Percentiles rank a stretch among this genome's conserved stretches.
These are phyloP conservation scores for Encarsia formosa DNA, from an alignment of 2,888 invertebrate species.

Conservation along the genomic window DNA sequence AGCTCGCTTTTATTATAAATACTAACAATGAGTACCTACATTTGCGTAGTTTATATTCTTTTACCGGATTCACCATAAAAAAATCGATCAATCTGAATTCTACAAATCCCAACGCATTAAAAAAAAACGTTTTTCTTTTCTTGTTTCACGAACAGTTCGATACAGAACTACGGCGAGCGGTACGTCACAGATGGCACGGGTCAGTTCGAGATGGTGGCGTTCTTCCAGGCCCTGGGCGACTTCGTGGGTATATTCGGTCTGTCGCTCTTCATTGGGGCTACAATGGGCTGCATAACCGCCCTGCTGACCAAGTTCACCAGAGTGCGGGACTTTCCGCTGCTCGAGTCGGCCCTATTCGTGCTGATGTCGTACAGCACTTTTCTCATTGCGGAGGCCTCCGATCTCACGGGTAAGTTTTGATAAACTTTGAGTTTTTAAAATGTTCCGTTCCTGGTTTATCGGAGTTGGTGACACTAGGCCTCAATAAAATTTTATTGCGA, in stretches of 20 bases:
- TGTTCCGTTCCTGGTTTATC: no score
- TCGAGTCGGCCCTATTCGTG: slow-evolving; percentile 95
- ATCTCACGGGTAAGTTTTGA: slow-evolving; percentile 86
- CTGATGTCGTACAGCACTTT: slow-evolving; percentile 98
- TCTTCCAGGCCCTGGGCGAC: slow-evolving; percentile 83
- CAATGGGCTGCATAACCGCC: slow-evolving; percentile 91
- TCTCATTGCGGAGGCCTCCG: slow-evolving; percentile 91
- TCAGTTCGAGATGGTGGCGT: slow-evolving; percentile 83
- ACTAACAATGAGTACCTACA: no score
- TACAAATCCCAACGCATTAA: no score
- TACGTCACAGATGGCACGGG: slow-evolving; percentile 64
- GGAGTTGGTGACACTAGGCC: no score
- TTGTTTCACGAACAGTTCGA: slow-evolving; percentile 60
- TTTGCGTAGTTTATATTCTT: no score
- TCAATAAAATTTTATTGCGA: no score
- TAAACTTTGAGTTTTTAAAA: no score
- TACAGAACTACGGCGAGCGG: slow-evolving; percentile 80
- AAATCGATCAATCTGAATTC: no score
- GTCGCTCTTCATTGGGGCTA: slow-evolving; percentile 85
- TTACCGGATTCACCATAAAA: no score
- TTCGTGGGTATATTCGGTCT: slow-evolving; percentile 90
- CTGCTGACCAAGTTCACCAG: slow-evolving; percentile 93
- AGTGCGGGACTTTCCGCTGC: slow-evolving; percentile 87
- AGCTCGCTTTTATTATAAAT: no score
- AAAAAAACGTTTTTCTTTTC: no score